Base-by-base conservation (phyloP, 2,797 vertebrate species). In the Emys orbicularis region DNA sequence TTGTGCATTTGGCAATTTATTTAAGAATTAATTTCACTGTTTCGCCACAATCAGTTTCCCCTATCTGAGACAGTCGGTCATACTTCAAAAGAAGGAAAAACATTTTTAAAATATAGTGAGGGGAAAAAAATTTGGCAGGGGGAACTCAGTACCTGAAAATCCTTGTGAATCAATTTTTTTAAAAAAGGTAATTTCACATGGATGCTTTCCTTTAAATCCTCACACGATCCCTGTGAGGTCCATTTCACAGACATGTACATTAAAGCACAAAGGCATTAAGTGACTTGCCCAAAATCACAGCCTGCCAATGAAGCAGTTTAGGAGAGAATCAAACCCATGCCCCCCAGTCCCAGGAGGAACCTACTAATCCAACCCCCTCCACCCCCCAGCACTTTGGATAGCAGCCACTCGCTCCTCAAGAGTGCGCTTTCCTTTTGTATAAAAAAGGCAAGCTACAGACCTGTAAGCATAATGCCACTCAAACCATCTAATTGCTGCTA, bases 401-500 rank as follows among this genome's bases (percentile, higher is more conserved):
- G 82, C 80, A 74, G 83, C 56, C 53, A 84, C 80, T 61, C 29
- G 79, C 57, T 53, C 47, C 47, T 44, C n/a, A 77, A 47, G 15
- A 7, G 83, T 68, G 27, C 59, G 65, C 31, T 47, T 95, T 77
- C 59, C 61, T 88, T 61, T 31, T 31, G 27, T 19, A 83, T 1
- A 31, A 80, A 61, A 34, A 89, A 87, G 12, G 79, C 5, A 54
- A 88, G 72, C 37, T 52, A 87, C 65, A 87, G 68, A 56, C 52
- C 23, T 16, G 23, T 52, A 87, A 54, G 57, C 83, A 82, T 95
- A 94, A 93, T 56, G 54, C 61, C 76, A 84, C 86, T 92, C 74
- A 86, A 92, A 86, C 79, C 15, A 8, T 94, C 89, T 85, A 91
- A 94, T 88, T 88, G 61, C 4, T 79, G 79, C 74, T 83, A 89